phyloP scores from a whole-genome alignment of 2,113 vertebrate species.

The Anguilla japonica region DNA sequence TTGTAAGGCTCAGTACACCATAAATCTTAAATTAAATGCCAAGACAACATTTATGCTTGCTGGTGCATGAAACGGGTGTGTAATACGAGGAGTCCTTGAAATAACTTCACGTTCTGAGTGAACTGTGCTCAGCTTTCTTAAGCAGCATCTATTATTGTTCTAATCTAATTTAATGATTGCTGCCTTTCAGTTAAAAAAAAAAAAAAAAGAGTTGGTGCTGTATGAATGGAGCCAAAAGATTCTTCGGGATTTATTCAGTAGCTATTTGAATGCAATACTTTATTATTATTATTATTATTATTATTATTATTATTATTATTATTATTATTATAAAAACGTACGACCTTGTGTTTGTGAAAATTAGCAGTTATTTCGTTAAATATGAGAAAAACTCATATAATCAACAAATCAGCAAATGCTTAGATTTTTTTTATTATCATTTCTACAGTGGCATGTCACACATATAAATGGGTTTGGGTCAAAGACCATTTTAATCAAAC shows the following conservation, averaged over 20 bases:
- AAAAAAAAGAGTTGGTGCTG: background rate
- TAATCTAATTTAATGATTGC: background rate
- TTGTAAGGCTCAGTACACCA: too few relatives aligned
- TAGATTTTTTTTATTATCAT: background rate
- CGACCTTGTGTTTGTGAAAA: too few relatives aligned
- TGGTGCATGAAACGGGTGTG: background rate
- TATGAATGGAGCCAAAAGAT: background rate
- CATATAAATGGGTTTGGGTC: background rate
- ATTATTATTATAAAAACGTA: background rate
- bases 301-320: background rate
- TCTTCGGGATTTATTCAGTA: background rate
- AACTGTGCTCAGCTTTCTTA: background rate
- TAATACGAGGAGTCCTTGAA: background rate
- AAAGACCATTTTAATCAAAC: too few relatives aligned
- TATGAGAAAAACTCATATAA: too few relatives aligned
- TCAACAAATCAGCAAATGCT: background rate
- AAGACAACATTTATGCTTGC: conserved; percentile 4
- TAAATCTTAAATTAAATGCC: background rate
- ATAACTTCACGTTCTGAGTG: background rate
- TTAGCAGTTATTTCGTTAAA: too few relatives aligned
- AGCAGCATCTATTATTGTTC: background rate
- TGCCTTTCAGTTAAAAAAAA: background rate
- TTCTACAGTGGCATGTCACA: background rate
- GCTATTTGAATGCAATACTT: background rate
- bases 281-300: background rate